These are phyloP conservation scores for Stichodactyla mertensii DNA, from an alignment of 64 coral and sea anemone genomes.

Conservation along the genomic window DNA sequence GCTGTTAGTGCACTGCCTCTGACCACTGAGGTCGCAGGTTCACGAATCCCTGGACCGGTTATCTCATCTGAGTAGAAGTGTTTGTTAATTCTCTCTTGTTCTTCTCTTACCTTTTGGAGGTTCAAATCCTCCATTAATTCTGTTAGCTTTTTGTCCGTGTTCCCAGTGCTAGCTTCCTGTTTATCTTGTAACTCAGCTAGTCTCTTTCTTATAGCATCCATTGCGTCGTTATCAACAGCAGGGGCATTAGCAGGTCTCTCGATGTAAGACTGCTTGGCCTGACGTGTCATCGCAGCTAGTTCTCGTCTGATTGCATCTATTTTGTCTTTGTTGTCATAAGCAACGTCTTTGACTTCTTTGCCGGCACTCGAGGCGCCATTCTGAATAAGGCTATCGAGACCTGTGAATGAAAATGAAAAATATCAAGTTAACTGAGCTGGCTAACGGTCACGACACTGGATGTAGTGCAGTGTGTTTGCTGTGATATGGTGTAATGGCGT, in stretches of 20 bases:
- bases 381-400: constrained; percentile 37
- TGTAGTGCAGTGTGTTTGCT: too few relatives aligned
- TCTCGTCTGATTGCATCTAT: constrained; percentile 67
- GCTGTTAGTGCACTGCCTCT: too few relatives aligned
- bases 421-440: neutral
- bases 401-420: neutral
- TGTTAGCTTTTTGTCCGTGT: constrained; percentile 38
- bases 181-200: constrained; percentile 61
- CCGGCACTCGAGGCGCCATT: constrained; percentile 35
- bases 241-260: constrained; percentile 41
- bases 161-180: constrained; percentile 55
- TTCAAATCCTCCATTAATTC: constrained; percentile 63
- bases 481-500: too few relatives aligned
- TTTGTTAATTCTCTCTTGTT: too few relatives aligned
- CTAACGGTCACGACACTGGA: too few relatives aligned
- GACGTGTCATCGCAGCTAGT: constrained; percentile 58
- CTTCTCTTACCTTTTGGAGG: constrained; percentile 60
- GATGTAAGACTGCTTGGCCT: constrained; percentile 48
- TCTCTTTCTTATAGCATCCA: constrained; percentile 56
- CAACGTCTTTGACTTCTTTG: constrained; percentile 50
- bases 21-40: too few relatives aligned
- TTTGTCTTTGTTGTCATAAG: constrained; percentile 64
- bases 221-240: constrained; percentile 48
- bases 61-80: too few relatives aligned
- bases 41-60: too few relatives aligned